Evolutionary conservation across 2,113 vertebrate genomes (phyloP).

Genomic region (Psammodynastes pulverulentus): DNA sequence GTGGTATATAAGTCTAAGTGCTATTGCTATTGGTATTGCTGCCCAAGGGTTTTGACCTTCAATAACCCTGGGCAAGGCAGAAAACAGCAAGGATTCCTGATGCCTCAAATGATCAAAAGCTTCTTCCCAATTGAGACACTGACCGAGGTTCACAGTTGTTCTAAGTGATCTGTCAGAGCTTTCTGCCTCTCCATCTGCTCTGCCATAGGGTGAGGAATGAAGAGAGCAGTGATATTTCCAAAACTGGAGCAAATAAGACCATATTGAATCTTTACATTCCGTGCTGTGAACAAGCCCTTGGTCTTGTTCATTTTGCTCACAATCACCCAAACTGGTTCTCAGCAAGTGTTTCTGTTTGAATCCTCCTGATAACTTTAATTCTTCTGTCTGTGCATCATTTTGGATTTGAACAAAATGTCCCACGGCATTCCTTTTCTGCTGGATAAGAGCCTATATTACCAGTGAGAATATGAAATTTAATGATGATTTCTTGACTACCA

Average conservation of each 20-base stretch:
- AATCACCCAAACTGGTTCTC: background rate
- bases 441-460: background rate
- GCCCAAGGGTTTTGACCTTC: background rate
- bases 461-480: background rate
- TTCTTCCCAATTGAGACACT: background rate
- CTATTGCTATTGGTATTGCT: background rate
- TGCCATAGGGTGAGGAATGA: background rate
- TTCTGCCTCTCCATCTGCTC: background rate
- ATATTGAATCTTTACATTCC: background rate
- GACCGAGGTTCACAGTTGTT: background rate
- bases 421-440: background rate
- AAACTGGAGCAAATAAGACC: background rate
- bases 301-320: background rate
- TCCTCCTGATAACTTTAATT: background rate
- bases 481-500: constrained; percentile 14
- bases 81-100: background rate
- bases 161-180: background rate
- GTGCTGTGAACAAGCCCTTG: background rate
- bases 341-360: background rate
- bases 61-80: background rate
- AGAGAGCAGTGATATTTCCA: background rate
- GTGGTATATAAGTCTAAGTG: too few species aligned
- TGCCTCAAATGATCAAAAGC: background rate
- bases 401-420: background rate
- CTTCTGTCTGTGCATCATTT: background rate